Conservation (phyloP, 2,888 invertebrate genomes). For the Phymatocera aterrima region DNA sequence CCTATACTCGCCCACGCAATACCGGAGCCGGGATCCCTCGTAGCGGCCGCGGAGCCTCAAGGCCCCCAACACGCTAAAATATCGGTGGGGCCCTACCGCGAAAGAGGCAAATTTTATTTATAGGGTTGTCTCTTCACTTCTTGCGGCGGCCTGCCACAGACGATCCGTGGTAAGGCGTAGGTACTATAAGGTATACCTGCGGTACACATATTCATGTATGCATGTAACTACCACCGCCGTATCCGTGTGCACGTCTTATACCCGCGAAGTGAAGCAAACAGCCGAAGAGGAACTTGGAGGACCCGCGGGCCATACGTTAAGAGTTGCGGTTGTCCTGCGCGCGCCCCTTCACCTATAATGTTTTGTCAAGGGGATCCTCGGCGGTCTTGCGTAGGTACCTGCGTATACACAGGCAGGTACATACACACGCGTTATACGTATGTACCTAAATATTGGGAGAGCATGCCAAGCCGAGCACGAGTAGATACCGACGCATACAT, state of each 20-base stretch:
- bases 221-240: too few relatives aligned
- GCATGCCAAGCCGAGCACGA: background rate
- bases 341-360: background rate
- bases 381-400: constrained; percentile 6
- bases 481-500: constrained; percentile 8
- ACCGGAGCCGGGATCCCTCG: constrained; percentile 42
- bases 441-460: background rate
- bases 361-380: constrained; percentile 20
- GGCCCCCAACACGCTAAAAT: constrained; percentile 53
- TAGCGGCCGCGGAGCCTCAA: constrained; percentile 31
- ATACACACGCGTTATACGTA: background rate
- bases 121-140: constrained; percentile 58
- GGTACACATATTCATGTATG: constrained; percentile 4
- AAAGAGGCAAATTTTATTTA: constrained; percentile 65
- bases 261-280: constrained; percentile 5
- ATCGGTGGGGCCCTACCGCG: constrained; percentile 57
- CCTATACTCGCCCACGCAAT: constrained; percentile 68
- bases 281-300: background rate
- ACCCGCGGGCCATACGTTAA: constrained; percentile 8
- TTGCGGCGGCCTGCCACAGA: constrained; percentile 53
- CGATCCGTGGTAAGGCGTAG: constrained; percentile 48
- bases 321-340: constrained; percentile 20
- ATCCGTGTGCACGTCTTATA: background rate
- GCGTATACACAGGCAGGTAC: background rate
- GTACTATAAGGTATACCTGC: constrained; percentile 14